Evolutionary conservation across 2,888 invertebrate species (phyloP).

Genomic region (Dryadula phaetusa): DNA sequence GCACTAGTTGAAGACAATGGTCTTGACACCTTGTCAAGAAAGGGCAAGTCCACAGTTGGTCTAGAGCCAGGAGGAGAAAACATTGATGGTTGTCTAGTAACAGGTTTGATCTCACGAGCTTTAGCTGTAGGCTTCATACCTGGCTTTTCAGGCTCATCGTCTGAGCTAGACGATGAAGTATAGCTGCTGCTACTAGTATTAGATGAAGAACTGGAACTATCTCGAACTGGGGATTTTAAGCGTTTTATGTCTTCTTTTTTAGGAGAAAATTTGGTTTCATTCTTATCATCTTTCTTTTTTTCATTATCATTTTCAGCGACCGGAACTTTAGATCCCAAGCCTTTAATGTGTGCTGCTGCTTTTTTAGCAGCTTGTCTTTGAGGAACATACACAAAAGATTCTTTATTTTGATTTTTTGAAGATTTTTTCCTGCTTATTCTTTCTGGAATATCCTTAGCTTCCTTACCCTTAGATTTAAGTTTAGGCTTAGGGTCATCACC

Average conservation of each 20-base stretch:
- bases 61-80: constrained; percentile 78
- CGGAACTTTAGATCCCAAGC: constrained; percentile 85
- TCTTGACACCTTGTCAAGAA: constrained; percentile 91
- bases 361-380: constrained; percentile 96
- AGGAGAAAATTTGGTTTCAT: constrained; percentile 67
- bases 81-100: constrained; percentile 65
- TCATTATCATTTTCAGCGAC: constrained; percentile 66
- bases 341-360: constrained; percentile 95
- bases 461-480: constrained; percentile 77
- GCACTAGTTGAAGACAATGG: constrained; percentile 86
- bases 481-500: constrained; percentile 72
- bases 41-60: constrained; percentile 88
- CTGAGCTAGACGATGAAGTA: constrained; percentile 86
- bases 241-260: constrained; percentile 77
- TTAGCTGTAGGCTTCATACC: constrained; percentile 71
- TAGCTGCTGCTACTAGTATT: constrained; percentile 82
- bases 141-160: constrained; percentile 81
- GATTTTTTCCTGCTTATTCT: constrained; percentile 78
- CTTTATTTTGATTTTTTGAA: constrained; percentile 87
- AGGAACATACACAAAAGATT: constrained; percentile 92
- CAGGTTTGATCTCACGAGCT: constrained; percentile 75
- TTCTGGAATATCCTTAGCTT: constrained; percentile 69
- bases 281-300: constrained; percentile 73
- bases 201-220: constrained; percentile 81
- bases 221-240: constrained; percentile 62